These are phyloP conservation scores for Trachelus iudaicus DNA, from an alignment of 2,888 invertebrate genomes.

Conservation along the genomic window DNA sequence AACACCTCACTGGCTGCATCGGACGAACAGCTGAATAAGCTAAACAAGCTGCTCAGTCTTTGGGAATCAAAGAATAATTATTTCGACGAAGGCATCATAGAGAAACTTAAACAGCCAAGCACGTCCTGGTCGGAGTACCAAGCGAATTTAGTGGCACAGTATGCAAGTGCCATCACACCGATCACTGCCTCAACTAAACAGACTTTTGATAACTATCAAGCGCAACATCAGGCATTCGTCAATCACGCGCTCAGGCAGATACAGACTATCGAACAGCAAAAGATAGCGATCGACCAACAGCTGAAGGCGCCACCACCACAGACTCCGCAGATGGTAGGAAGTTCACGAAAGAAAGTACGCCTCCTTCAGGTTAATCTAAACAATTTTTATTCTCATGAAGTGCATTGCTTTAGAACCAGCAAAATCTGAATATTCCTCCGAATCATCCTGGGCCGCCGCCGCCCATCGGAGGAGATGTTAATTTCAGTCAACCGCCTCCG, in stretches of 20 bases:
- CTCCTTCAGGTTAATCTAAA: no score
- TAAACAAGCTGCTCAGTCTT: slow-evolving; percentile 91
- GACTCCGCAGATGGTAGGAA: slow-evolving; percentile 51
- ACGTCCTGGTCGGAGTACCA: slow-evolving; percentile 92
- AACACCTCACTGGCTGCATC: slow-evolving; percentile 84
- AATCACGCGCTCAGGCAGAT: slow-evolving; percentile 91
- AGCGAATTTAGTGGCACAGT: slow-evolving; percentile 83
- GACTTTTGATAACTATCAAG: slow-evolving; percentile 88
- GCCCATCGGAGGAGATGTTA: slow-evolving; percentile 69
- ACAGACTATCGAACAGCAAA: slow-evolving; percentile 84
- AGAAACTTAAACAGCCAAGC: slow-evolving; percentile 87
- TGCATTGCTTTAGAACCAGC: slow-evolving; percentile 44
- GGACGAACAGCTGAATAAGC: slow-evolving; percentile 89
- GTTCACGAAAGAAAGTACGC: background rate
- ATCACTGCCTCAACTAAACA: slow-evolving; percentile 84
- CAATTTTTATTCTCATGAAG: background rate
- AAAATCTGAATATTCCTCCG: slow-evolving; percentile 55
- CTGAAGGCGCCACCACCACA: slow-evolving; percentile 67
- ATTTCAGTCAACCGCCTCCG: slow-evolving; percentile 71
- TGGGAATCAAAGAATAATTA: slow-evolving; percentile 98
- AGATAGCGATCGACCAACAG: slow-evolving; percentile 73
- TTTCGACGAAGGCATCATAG: slow-evolving; percentile 83
- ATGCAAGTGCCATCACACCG: slow-evolving; percentile 81
- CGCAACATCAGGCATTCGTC: slow-evolving; percentile 96
- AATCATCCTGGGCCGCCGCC: slow-evolving; percentile 56